These are phyloP conservation scores for Lota lota DNA, from an alignment of 2,113 vertebrate genomes.

Conservation along the genomic window DNA sequence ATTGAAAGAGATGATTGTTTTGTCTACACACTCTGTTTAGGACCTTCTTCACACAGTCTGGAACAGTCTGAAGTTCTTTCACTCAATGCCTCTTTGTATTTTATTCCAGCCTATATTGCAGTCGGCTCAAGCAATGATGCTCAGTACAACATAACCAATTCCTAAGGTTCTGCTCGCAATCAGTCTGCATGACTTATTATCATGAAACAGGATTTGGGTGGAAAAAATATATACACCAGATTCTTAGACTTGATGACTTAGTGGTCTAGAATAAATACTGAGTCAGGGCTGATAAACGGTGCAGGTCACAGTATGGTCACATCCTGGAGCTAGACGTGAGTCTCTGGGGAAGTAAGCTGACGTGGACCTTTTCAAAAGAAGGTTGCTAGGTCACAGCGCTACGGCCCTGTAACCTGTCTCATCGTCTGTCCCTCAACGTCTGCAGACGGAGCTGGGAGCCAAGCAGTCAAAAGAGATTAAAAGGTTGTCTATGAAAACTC, in stretches of 20 bases:
- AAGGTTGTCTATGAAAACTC: conserved; percentile 19
- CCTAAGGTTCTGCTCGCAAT: no score
- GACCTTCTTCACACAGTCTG: no score
- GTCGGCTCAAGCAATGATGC: no score
- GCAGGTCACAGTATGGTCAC: conserved; percentile 41
- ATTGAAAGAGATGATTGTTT: no score
- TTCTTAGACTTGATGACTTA: conserved; percentile 12
- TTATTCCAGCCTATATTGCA: no score
- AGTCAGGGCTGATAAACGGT: conserved; percentile 48
- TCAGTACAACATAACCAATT: no score
- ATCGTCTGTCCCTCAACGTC: conserved; percentile 56
- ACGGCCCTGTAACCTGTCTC: not conserved
- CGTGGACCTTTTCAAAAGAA: conserved; percentile 32
- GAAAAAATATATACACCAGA: not conserved
- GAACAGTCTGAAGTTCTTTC: no score
- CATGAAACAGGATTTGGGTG: not conserved
- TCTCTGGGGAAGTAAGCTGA: conserved; percentile 11
- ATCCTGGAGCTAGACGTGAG: conserved; percentile 48
- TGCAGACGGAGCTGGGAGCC: conserved; percentile 18
- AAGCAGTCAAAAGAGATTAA: conserved; percentile 16
- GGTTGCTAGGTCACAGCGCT: conserved; percentile 25
- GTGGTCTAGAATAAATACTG: conserved; percentile 40
- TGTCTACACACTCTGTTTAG: no score
- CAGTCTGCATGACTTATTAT: no score
- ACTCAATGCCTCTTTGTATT: no score